These are phyloP conservation scores for Byasa hedistus DNA, from an alignment of 2,888 invertebrate genomes.

Conservation along the genomic window DNA sequence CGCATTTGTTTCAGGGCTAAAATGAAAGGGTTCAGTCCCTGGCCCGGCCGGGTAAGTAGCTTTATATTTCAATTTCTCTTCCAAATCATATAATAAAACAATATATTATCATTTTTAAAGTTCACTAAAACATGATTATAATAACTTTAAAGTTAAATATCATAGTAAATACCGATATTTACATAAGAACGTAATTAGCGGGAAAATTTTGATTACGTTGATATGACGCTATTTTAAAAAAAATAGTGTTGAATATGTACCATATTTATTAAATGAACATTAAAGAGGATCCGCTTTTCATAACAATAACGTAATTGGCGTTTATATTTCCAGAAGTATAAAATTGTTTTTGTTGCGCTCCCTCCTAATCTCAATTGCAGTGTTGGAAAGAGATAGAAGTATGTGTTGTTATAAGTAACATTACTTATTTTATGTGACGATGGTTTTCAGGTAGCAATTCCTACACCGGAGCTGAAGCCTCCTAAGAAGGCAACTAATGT, in stretches of 20 bases:
- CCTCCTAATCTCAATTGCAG: slow-evolving; percentile 17
- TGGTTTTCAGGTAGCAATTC: slow-evolving; percentile 87
- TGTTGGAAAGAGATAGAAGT: slow-evolving; percentile 27
- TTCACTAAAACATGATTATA: not conserved
- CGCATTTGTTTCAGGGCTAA: slow-evolving; percentile 90
- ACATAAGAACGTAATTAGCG: slow-evolving; percentile 31
- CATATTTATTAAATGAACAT: slow-evolving; percentile 9
- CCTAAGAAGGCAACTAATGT: slow-evolving; percentile 85
- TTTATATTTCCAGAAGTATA: slow-evolving; percentile 3
- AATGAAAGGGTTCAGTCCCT: slow-evolving; percentile 98
- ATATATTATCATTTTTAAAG: not conserved
- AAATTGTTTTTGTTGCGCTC: slow-evolving; percentile 11
- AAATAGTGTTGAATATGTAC: not conserved
- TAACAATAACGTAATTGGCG: not conserved
- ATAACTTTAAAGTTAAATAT: slow-evolving; percentile 22
- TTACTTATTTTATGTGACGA: slow-evolving; percentile 27
- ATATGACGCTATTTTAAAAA: slow-evolving; percentile 12
- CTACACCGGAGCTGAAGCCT: slow-evolving; percentile 87
- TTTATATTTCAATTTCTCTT: slow-evolving; percentile 45
- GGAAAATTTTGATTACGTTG: slow-evolving; percentile 33
- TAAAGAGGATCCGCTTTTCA: not conserved
- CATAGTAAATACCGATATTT: slow-evolving; percentile 26
- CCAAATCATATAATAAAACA: slow-evolving; percentile 9
- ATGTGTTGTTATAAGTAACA: slow-evolving; percentile 30
- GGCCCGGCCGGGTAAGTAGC: slow-evolving; percentile 97